Conservation (phyloP, 2,113 vertebrate genomes). For the Vicugna pacos region DNA sequence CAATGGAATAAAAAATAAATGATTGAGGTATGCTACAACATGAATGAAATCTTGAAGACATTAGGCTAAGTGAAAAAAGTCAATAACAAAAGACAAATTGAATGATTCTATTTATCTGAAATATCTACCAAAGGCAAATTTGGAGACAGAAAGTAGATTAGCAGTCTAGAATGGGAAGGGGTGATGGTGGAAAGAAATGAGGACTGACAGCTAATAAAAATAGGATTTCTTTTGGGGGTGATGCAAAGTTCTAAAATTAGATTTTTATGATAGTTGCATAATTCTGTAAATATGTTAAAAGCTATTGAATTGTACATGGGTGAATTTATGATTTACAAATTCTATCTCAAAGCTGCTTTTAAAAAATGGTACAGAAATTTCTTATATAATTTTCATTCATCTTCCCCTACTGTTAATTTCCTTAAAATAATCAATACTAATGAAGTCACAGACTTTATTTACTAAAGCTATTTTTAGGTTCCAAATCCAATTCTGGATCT, state of each 20-base stretch:
- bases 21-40: background rate
- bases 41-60: background rate
- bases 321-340: background rate
- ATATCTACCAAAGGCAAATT: background rate
- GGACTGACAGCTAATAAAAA: background rate
- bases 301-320: background rate
- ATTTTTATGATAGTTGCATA: background rate
- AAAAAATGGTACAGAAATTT: background rate
- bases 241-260: background rate
- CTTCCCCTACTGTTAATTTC: background rate
- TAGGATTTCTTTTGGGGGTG: background rate
- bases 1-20: background rate
- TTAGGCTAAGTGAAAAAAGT: background rate
- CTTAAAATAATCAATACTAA: background rate
- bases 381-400: background rate
- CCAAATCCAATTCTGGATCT: background rate
- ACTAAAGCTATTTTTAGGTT: background rate
- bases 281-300: background rate
- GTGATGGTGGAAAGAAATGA: background rate
- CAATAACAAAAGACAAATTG: background rate
- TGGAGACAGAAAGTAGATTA: background rate
- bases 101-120: background rate
- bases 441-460: background rate
- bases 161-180: background rate
- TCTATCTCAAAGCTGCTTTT: background rate